phyloP scores from a whole-genome alignment of 2,797 vertebrate genomes.

The Garrulus glandarius region DNA sequence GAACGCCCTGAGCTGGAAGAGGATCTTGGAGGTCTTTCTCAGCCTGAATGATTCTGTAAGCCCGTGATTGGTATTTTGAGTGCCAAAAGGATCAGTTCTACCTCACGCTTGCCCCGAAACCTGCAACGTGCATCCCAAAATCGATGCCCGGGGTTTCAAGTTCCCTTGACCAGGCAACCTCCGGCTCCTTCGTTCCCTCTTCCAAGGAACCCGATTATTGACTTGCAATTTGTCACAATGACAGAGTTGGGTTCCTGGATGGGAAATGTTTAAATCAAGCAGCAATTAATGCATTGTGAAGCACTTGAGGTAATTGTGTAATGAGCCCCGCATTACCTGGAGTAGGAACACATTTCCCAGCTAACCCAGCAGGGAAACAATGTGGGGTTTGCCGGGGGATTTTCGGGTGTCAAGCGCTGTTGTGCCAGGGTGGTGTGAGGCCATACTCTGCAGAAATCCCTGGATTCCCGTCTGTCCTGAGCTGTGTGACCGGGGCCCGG shows the following conservation, averaged over 20 bases:
- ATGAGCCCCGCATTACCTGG: conserved; percentile 62
- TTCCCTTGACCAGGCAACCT: neutral
- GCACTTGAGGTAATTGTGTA: conserved; percentile 50
- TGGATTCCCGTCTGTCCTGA: conserved; percentile 41
- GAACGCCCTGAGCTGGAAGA: neutral
- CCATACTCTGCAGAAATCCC: conserved; percentile 61
- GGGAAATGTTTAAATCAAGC: conserved; percentile 65
- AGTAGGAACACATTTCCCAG: conserved; percentile 55
- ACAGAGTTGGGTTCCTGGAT: conserved; percentile 44
- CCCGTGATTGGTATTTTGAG: neutral
- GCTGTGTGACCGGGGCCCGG: conserved; percentile 55
- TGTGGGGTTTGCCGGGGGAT: conserved; percentile 23
- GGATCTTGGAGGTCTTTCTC: neutral
- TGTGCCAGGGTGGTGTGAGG: conserved; percentile 50
- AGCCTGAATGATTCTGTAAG: neutral
- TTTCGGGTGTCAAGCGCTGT: neutral
- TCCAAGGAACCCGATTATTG: neutral
- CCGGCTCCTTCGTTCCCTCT: neutral
- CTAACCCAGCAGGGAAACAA: neutral
- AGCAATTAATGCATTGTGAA: conserved; percentile 62
- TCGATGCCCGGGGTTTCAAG: rapidly evolving
- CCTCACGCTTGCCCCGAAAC: neutral
- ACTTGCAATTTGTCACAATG: conserved; percentile 38
- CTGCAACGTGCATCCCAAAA: neutral
- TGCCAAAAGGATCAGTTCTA: neutral